Base-by-base conservation (phyloP, 2,113 vertebrate genomes). In the Myotis davidii region DNA sequence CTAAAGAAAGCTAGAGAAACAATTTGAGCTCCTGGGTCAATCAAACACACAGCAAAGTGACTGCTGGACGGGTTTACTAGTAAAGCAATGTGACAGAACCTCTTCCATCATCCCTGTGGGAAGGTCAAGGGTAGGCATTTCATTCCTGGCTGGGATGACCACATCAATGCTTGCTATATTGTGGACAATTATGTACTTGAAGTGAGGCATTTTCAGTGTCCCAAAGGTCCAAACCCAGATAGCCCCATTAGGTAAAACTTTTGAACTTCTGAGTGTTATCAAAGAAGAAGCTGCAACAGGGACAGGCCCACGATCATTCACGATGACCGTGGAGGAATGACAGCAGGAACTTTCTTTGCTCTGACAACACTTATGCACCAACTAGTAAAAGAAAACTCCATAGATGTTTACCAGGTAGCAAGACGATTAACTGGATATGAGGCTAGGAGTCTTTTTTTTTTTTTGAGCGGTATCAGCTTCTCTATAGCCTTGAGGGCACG, bases 381-480 rank as follows among this genome's bases (percentile, higher is more conserved):
- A 74, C 98, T 99, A 88, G 99, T 99, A 97, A 98, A 98, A 50
- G 99, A 99, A 94, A 98, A 98, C 37, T 98, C 98, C 0, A 97
- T 99, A 73, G 99, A 99, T 85, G 99, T 99, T 95, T 99, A 99
- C 98, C 99, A 99, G 67, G 98, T 99, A 97, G 99, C 99, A 99
- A 99, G 98, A 99, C 99, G 99, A 99, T 98, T 45, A 99, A 99
- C 98, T 96, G 99, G 90, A 99, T 99, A 99, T 99, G 99, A 99
- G 99, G 96, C 99, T 99, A 5, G 99, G 99, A 94, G 93, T 99
- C 97, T 99, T 99, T 97, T n/a, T n/a, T n/a, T n/a, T n/a, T n/a
- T n/a, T n/a, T n/a, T n/a, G 99, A 99, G 20, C 99, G 99, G 97
- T 99, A 99, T 96, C 99, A 99, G 97, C 99, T 99, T 98, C 98